Evolutionary conservation across 2,888 invertebrate species (phyloP), one percentile per base, ranked within the genome.

Genomic region (Tachina fera): DNA sequence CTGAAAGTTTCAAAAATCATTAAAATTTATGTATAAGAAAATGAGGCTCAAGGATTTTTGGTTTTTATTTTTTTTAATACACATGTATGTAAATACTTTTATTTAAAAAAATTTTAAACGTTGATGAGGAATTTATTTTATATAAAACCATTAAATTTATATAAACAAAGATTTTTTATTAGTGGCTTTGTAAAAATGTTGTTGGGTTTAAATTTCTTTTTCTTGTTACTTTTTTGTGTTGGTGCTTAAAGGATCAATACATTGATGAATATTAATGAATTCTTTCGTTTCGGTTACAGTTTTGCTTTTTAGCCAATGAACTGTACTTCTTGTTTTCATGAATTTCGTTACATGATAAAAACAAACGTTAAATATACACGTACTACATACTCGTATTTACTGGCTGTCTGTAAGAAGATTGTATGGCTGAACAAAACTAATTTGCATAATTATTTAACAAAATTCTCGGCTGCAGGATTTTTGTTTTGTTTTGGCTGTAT

Each of bases 201-300:
- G 45, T 41, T 39, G 39, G 53, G 56, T 60, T 72, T 70, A 65
- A 45, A 22, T 16, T 9, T 6, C 6, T 68, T 68, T 51, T 22
- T 43, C 3, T 51, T 56, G 16, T 70, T 61, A 11, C 31, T 67
- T 45, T 19, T 41, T n/a, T 10, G 31, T 58, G 60, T 65, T 58
- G 22, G 19, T 63, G 49, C 61, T 80, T 80, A 79, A 79, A 86
- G 86, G 86, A 83, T 86, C 86, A 86, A 86, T 86, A 80, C 56
- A 56, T 80, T 80, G 86, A 86, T 83, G 86, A 80, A 86, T 83
- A 86, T 86, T 86, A 86, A 86, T 86, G 86, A 83, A 80, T 85
- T 78, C 56, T 49, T 9, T n/a, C 22, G 65, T 51, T 58, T 9
- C 11, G 5, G 8, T n/a, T 31, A 41, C 53, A 39, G 9, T 49